Evolutionary conservation across 2,797 vertebrate species (phyloP).

Genomic region (Danio albolineatus): DNA sequence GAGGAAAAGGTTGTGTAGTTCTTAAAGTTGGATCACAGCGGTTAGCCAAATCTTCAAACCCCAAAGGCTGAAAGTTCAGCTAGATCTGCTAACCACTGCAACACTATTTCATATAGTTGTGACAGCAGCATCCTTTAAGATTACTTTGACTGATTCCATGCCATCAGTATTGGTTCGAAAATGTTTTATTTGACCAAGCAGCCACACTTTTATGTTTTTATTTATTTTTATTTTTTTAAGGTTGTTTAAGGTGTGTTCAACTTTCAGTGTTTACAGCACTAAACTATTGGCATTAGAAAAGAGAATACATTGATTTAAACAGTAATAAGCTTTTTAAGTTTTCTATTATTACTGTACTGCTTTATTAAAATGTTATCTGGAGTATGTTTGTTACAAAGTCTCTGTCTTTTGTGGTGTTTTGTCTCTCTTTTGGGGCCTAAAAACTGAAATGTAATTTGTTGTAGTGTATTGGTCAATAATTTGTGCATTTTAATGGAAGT

Average conservation of each 20-base stretch:
- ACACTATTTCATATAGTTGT: conserved; percentile 6
- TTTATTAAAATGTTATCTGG: too few relatives aligned
- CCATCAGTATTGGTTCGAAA: not conserved
- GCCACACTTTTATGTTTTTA: not conserved
- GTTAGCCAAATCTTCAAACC: conserved; percentile 70
- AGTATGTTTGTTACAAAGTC: too few relatives aligned
- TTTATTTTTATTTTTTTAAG: too few relatives aligned
- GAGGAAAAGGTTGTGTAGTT: conserved; percentile 15
- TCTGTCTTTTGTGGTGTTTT: not conserved
- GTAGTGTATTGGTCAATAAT: not conserved
- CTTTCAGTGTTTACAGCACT: not conserved
- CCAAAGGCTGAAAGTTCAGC: conserved; percentile 67
- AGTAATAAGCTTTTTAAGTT: not conserved
- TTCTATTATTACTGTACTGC: not conserved
- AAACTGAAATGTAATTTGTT: not conserved
- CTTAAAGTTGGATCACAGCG: conserved; percentile 68
- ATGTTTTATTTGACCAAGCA: not conserved
- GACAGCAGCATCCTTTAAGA: conserved; percentile 5
- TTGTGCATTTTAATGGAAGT: not conserved
- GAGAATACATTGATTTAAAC: not conserved
- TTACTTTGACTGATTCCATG: not conserved
- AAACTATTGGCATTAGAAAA: not conserved
- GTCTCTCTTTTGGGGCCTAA: not conserved
- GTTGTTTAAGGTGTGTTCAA: too few relatives aligned
- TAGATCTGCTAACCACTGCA: conserved; percentile 55